These are phyloP conservation scores for Boloria selene DNA, from an alignment of 2,888 invertebrate species.

Conservation along the genomic window DNA sequence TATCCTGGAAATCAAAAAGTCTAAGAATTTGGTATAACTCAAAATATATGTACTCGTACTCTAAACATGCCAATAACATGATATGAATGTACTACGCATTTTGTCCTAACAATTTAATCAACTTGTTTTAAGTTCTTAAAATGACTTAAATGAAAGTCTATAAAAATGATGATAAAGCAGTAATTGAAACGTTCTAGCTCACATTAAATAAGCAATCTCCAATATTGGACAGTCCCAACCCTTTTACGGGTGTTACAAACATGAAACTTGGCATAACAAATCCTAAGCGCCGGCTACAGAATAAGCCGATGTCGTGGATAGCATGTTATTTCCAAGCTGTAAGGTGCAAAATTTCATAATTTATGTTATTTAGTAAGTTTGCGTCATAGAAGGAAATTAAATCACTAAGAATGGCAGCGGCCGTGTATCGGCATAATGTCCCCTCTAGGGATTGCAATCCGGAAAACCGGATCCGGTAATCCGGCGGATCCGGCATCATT, in stretches of 20 bases:
- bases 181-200: conserved; percentile 30
- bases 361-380: conserved; percentile 10
- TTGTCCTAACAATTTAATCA: no score
- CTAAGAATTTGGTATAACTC: no score
- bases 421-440: conserved; percentile 46
- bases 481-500: no score
- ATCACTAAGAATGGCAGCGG: conserved; percentile 46
- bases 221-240: conserved; percentile 35
- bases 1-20: no score
- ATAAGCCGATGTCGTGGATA: neutral
- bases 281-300: conserved; percentile 35
- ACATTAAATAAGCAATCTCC: conserved; percentile 39
- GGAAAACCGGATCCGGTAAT: no score
- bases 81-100: no score
- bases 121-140: no score
- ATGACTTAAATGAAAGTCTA: no score
- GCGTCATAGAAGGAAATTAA: conserved; percentile 42
- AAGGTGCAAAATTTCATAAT: conserved; percentile 10
- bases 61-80: no score
- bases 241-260: conserved; percentile 38
- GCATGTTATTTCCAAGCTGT: neutral
- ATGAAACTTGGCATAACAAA: conserved; percentile 41
- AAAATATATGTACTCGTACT: no score
- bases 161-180: conserved; percentile 2
- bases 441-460: no score